Base-by-base conservation (phyloP, 2,113 vertebrate species). In the Eonycteris spelaea region DNA sequence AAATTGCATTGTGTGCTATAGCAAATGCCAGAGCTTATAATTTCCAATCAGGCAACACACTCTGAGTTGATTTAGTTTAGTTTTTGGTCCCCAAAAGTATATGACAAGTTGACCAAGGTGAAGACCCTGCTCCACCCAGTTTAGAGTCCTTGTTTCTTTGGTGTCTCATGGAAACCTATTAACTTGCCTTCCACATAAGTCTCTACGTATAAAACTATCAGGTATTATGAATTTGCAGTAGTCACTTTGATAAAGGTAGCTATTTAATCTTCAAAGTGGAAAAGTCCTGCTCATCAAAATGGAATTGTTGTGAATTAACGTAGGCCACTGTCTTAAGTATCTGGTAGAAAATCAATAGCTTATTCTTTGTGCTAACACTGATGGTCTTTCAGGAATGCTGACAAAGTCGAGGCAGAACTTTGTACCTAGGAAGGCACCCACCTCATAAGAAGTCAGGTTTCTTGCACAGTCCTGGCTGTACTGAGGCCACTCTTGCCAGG, bases 121-220 rank as follows among this genome's bases (percentile, higher is more conserved):
- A 78, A 96, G 91, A n/a, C 83, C 82, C 63, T 40, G 68, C 89
- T 85, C 77, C 92, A 86, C 40, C 91, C 70, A n/a, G 35, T 16
- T 75, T 22, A 38, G 45, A 90, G 92, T 92, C 74, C 48, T 93
- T 73, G 4, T 93, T 79, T 95, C 96, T 97, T 97, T 97, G 97
- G 94, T 93, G 97, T 97, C 71, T 95, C 89, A 57, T 53, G 89
- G 71, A 96, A 97, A 94, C 93, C 70, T 74, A 22, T 35, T 67
- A 57, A 70, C 84, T 48, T 92, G 71, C 93, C 94, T 91, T 92
- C 86, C 94, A 95, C 83, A 0, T 59, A 55, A 38, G 14, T 74
- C 26, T 91, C 87, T 80, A 92, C 53, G 21, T 86, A 80, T 1
- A 57, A 92, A 86, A 95, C 48, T 59, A 40, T 30, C 65, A 55